A percentile compares a stretch with the other conserved stretches of the same genome.
These are phyloP conservation scores for Grantiella picta DNA, from an alignment of 2,113 vertebrate species.

Conservation along the genomic window DNA sequence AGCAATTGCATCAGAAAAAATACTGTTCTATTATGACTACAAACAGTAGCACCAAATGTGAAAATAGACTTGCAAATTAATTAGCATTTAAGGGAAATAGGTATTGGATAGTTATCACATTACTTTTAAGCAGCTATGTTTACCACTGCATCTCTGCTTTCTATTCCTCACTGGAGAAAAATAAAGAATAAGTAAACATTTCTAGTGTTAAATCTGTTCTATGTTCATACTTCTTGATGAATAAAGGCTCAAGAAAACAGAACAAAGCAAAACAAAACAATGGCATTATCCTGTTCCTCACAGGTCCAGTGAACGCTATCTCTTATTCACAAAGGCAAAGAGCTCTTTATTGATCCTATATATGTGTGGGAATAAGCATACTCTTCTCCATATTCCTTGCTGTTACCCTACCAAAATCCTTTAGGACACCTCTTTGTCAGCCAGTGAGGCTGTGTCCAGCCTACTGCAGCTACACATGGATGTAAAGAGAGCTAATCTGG, in stretches of 20 bases:
- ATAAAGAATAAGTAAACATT: neutral
- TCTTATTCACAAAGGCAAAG: neutral
- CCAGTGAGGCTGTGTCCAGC: neutral
- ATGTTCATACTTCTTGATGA: neutral
- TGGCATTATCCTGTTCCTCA: neutral
- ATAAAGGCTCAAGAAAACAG: neutral
- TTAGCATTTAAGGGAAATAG: constrained; percentile 1
- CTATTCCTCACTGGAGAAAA: neutral
- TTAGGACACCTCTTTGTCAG: neutral
- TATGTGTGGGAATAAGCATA: neutral
- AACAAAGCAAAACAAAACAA: neutral
- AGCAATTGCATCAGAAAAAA: neutral
- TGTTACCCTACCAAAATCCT: neutral
- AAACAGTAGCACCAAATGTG: neutral
- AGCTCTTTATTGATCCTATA: neutral
- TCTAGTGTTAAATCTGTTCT: neutral
- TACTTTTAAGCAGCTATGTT: neutral
- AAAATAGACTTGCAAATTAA: constrained; percentile 1
- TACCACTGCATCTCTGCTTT: neutral
- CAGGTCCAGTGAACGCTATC: neutral
- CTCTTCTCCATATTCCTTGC: neutral
- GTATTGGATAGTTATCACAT: neutral
- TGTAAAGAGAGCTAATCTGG: neutral
- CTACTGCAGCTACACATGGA: neutral
- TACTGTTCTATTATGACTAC: neutral